Conservation (phyloP, 2,797 vertebrate species). For the Glyptemys insculpta region DNA sequence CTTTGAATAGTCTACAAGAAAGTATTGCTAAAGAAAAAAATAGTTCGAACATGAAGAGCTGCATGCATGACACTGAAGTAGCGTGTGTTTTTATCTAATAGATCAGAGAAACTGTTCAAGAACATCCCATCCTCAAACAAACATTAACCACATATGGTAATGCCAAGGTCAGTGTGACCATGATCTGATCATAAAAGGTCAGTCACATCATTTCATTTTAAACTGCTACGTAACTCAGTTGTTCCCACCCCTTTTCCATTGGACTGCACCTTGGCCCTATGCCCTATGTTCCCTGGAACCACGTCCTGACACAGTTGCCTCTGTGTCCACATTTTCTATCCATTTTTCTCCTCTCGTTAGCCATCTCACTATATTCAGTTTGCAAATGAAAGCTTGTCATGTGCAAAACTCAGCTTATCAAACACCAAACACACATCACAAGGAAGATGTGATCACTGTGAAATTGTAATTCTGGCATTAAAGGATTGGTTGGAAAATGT, state of each 20-base stretch:
- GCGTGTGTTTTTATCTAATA: background rate
- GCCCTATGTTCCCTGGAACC: background rate
- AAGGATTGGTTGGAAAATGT: background rate
- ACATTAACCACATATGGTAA: background rate
- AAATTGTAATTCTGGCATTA: background rate
- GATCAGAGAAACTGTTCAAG: background rate
- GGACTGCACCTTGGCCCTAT: background rate
- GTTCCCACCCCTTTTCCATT: background rate
- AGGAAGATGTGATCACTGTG: background rate
- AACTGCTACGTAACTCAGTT: background rate
- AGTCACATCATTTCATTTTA: background rate
- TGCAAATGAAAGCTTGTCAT: background rate
- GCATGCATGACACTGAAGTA: background rate
- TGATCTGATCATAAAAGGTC: background rate
- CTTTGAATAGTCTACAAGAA: background rate
- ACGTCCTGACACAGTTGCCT: no score
- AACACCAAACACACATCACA: background rate
- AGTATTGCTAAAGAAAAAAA: background rate
- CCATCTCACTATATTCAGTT: background rate
- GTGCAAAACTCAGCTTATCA: background rate
- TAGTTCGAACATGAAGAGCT: background rate
- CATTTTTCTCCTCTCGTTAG: background rate
- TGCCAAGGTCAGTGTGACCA: background rate
- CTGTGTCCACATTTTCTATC: no score
- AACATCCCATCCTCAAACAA: background rate